Conservation (phyloP, 2,888 invertebrate genomes). For the Dyspetes luteomarginatus region DNA sequence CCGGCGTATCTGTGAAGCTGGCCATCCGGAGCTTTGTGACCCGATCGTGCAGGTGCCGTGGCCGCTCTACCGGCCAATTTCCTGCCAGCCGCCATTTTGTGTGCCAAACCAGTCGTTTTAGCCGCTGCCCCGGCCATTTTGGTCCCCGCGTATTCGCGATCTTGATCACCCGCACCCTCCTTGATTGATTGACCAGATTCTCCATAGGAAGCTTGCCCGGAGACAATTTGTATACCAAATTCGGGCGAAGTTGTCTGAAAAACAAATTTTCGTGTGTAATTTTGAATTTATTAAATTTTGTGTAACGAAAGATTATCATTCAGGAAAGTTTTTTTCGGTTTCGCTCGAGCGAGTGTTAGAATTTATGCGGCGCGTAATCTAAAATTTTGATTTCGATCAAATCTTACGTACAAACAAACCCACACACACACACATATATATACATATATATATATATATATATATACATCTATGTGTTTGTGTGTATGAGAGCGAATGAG, state of each 20-base stretch:
- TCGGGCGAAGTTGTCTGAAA: constrained; percentile 42
- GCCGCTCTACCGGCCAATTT: constrained; percentile 8
- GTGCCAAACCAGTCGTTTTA: neutral
- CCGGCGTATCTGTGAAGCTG: constrained; percentile 43
- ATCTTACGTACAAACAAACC: constrained; percentile 12
- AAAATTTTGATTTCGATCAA: constrained; percentile 55
- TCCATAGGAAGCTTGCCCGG: neutral
- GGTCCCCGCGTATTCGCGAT: neutral
- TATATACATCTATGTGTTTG: no score
- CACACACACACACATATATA: no score
- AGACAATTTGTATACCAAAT: constrained; percentile 8
- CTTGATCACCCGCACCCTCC: neutral
- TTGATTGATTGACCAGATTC: neutral
- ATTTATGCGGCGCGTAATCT: constrained; percentile 51
- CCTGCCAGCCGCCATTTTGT: neutral
- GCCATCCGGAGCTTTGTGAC: neutral
- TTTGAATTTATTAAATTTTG: neutral
- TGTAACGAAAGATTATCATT: neutral
- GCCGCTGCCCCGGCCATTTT: constrained; percentile 2
- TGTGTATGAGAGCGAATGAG: constrained; percentile 15
- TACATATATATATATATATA: no score
- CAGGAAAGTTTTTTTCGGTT: constrained; percentile 30
- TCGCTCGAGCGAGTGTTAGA: no score
- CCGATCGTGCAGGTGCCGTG: constrained; percentile 25
- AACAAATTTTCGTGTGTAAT: constrained; percentile 12